Conservation (phyloP, 2,888 invertebrate species). For the Hypomecis punctinalis region DNA sequence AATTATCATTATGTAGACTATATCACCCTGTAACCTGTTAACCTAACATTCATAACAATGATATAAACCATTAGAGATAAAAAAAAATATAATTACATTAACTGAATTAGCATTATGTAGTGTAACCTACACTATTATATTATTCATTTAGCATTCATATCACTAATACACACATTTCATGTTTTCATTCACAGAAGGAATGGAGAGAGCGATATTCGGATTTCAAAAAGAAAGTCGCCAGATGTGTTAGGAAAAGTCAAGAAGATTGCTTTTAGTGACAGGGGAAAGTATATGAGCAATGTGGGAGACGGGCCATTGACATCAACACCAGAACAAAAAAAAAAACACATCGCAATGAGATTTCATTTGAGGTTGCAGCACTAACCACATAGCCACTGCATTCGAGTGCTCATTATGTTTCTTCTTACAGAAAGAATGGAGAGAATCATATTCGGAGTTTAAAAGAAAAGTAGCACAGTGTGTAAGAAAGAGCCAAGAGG, state of each 20-base stretch:
- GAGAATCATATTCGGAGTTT: constrained; percentile 98
- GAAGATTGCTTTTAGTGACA: constrained; percentile 95
- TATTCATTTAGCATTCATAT: constrained; percentile 11
- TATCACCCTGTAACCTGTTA: too few species aligned
- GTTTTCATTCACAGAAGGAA: constrained; percentile 93
- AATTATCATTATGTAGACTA: too few species aligned
- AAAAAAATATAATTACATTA: too few species aligned
- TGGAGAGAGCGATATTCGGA: constrained; percentile 98
- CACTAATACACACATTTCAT: constrained; percentile 54
- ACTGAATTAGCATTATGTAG: too few species aligned
- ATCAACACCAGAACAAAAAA: constrained; percentile 51
- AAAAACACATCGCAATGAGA: constrained; percentile 52
- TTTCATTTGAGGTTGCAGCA: constrained; percentile 55
- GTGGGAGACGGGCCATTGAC: constrained; percentile 76
- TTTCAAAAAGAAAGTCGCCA: constrained; percentile 98
- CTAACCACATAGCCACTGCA: constrained; percentile 61
- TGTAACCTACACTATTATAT: neutral
- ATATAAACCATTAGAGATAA: too few species aligned
- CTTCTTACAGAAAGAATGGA: constrained; percentile 97
- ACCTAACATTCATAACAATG: too few species aligned
- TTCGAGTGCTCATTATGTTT: constrained; percentile 82
- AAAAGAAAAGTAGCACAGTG: constrained; percentile 98
- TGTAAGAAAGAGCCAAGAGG: constrained; percentile 99
- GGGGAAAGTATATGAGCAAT: constrained; percentile 66
- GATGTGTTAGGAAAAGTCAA: constrained; percentile 99